Evolutionary conservation across 2,113 vertebrate species (phyloP), one percentile per base, ranked within the genome.

Genomic region (Toxotes jaculatrix): DNA sequence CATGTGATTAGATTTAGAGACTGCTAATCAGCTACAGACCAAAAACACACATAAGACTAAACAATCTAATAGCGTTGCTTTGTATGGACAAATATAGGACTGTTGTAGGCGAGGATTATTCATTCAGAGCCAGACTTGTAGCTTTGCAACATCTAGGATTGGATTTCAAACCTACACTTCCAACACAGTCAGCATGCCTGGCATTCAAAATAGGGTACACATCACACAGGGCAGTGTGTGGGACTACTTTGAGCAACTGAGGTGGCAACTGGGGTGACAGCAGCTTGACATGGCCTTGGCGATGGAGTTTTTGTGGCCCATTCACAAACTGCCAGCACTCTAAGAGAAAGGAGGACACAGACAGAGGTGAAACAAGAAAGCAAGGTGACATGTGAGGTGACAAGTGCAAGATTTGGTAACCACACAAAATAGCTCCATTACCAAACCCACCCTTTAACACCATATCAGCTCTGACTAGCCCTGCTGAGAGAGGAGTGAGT

Each of bases 1-100:
- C 91, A 90, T 91, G 87, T 90, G 88, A 90, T 86, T 79, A 51
- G 82, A 88, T 86, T 86, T 87, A 88, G 70, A 60, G 55, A 45
- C 57, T 27, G 55, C 56, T 92, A 87, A 91, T 92, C 82, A 70
- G 77, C 45, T 62, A n/a, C 31, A 83, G 62, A 59, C 51, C 32
- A 65, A 85, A 81, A 73, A 83, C 77, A 83, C 71, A 69, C 62
- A 45, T 40, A 65, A 60, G 17, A 80, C 59, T 45, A 49, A 27
- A 34, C 53, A 69, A 27, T 61, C 38, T 49, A 63, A 81, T 60
- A 67, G 63, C 27, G 51, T n/a, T 67, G 71, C 27, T 53, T 45
- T 61, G 31, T 42, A 27, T 53, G 62, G 57, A 77, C 23, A 77
- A 77, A 71, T 82, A 43, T 55, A 87, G 62, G 7, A 40, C 64